Percentiles rank a stretch among this genome's conserved stretches.
Evolutionary conservation across 2,797 vertebrate genomes (phyloP).

Genomic region (Enteromius thamalakanensis): DNA sequence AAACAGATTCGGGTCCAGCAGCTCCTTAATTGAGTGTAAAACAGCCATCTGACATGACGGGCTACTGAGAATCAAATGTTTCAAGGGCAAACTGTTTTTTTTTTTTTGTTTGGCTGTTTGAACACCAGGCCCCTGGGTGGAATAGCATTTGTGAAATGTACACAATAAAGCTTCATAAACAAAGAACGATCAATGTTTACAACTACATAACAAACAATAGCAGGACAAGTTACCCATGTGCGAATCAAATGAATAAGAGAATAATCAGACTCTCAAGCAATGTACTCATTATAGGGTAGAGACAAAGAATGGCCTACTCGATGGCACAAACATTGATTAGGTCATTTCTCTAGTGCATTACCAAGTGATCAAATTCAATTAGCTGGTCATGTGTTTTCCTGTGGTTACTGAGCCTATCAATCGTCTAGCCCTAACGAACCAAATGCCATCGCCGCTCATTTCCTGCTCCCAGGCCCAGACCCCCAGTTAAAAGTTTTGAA

Average conservation of each 20-base stretch:
- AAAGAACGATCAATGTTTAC: constrained; percentile 48
- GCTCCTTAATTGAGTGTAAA: constrained; percentile 29
- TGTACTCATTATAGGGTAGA: constrained; percentile 26
- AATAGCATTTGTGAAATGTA: constrained; percentile 29
- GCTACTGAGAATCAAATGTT: constrained; percentile 42
- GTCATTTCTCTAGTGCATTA: constrained; percentile 69
- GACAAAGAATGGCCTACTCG: constrained; percentile 64
- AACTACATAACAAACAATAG: constrained; percentile 35
- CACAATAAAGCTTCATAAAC: constrained; percentile 48
- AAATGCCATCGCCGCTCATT: constrained; percentile 69
- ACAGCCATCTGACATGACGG: constrained; percentile 13
- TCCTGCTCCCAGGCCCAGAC: constrained; percentile 66
- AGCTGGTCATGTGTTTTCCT: constrained; percentile 72
- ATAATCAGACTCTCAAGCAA: constrained; percentile 1
- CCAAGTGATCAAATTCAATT: constrained; percentile 79
- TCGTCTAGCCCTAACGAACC: constrained; percentile 72
- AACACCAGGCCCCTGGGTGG: constrained; percentile 22
- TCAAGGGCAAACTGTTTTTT: constrained; percentile 27
- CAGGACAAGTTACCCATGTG: constrained; percentile 21
- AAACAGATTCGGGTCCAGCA: constrained; percentile 10
- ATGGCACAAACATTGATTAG: constrained; percentile 72
- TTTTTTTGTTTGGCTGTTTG: constrained; percentile 21
- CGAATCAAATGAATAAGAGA: constrained; percentile 30
- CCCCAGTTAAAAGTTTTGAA: constrained; percentile 61
- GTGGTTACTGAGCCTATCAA: constrained; percentile 72